Base-by-base conservation (phyloP, 30 jellyfish, hydroid and myxozoan genomes). In the Cassiopea andromeda region DNA sequence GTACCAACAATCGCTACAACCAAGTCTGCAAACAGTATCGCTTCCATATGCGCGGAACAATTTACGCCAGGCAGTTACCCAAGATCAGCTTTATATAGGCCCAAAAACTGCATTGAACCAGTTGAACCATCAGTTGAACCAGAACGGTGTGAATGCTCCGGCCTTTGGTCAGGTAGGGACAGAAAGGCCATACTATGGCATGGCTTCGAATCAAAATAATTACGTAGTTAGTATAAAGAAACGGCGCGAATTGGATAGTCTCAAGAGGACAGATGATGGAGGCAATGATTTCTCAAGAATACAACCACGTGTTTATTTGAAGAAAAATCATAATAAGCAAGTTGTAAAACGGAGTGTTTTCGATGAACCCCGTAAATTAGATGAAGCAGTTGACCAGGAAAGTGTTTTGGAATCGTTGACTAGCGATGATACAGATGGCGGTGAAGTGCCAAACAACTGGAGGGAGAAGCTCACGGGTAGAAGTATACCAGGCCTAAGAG, bases 381-480 rank as follows among this genome's bases (percentile, higher is more conserved):
- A 80, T 17, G 94, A 78, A 14, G 84, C 18, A 15, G 27, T 46
- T 43, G 71, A 87, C 68, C 97, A 90, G 77, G 92, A 78, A 12
- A 61, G 75, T n/a, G 64, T 90, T 27, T 46, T 90, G 74, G 97
- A 90, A 64, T 82, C 93, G 17, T 50, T 90, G 70, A 77, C 87
- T 1, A 83, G 72, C 73, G 97, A 90, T 54, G 97, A 83, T 2
- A 19, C 91, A 46, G 97, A 79, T 60, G 97, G 93, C 44, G 96
- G 74, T 71, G 89, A 83, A 9, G 17, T 66, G 44, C 87, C 74
- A 68, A 89, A 71, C 15, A 46, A 49, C 18, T 75, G 44, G 46
- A 69, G 50, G 44, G 82, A 43, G 27, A 78, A 54, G 6, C 68
- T 48, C 48, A 18, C 87, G 19, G 80, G 75, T 2, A 46, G 47